phyloP scores from a whole-genome alignment of 2,888 invertebrate species.

The Cotesia congregata region DNA sequence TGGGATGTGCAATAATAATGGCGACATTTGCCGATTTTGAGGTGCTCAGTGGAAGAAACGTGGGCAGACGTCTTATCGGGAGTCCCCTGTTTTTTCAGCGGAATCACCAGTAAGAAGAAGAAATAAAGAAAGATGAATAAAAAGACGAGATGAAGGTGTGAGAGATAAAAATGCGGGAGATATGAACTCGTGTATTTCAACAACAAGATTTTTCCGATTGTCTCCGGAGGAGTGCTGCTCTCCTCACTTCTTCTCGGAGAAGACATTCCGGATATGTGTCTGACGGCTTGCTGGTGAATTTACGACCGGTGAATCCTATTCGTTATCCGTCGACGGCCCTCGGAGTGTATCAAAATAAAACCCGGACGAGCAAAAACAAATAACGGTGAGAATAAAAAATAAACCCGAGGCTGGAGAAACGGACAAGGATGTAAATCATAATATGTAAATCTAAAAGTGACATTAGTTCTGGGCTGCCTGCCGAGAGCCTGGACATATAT shows the following conservation, averaged over 20 bases:
- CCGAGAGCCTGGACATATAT: conserved; percentile 53
- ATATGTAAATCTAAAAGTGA: conserved; percentile 67
- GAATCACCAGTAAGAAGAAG: neutral
- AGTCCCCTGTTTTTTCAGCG: conserved; percentile 38
- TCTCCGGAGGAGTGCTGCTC: conserved; percentile 29
- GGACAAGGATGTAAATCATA: conserved; percentile 69
- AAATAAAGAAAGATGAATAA: conserved; percentile 10
- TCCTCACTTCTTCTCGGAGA: conserved; percentile 3
- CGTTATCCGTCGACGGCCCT: conserved; percentile 3
- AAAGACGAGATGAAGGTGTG: conserved; percentile 11
- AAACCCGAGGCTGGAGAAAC: conserved; percentile 43
- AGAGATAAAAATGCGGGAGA: conserved; percentile 3
- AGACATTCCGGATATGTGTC: conserved; percentile 24
- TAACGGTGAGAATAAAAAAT: conserved; percentile 48
- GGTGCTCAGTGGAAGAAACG: conserved; percentile 49
- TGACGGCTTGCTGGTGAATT: neutral
- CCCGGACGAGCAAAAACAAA: conserved; percentile 42
- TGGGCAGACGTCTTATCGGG: conserved; percentile 49
- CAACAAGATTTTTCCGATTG: conserved; percentile 37
- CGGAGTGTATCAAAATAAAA: neutral
- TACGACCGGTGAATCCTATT: conserved; percentile 16
- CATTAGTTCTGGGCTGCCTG: conserved; percentile 56
- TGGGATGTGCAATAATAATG: conserved; percentile 58
- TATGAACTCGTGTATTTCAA: conserved; percentile 17
- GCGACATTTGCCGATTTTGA: conserved; percentile 61